phyloP scores from a whole-genome alignment of 2,113 vertebrate species.

The Barbus barbus region DNA sequence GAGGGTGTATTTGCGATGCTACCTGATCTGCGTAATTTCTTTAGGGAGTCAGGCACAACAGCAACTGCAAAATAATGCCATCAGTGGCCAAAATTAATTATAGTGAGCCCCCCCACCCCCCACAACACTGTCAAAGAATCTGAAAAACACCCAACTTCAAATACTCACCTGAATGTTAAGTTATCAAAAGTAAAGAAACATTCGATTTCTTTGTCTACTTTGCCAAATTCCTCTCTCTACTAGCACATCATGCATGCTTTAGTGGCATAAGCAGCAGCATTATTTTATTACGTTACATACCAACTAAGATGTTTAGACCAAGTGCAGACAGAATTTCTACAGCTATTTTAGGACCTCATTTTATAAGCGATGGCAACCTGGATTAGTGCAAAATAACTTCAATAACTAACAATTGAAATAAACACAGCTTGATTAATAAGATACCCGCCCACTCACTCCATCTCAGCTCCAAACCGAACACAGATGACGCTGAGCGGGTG shows the following conservation, averaged over 20 bases:
- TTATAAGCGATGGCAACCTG: neutral
- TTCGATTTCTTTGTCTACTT: neutral
- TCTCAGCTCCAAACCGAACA: conserved; percentile 1
- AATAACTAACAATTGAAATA: conserved; percentile 4
- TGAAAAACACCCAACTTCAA: neutral
- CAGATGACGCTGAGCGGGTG: conserved; percentile 3
- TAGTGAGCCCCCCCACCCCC: no score
- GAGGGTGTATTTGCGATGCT: neutral
- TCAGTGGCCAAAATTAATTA: no score
- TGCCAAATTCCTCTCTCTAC: neutral
- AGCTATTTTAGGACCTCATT: neutral
- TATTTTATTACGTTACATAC: neutral
- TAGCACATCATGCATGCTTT: neutral
- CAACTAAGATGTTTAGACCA: neutral
- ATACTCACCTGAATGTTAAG: no score
- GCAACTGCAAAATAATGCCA: no score
- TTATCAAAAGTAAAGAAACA: neutral
- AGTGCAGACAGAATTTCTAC: neutral
- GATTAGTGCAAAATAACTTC: conserved; percentile 19
- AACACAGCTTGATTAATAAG: conserved; percentile 1
- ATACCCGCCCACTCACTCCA: neutral
- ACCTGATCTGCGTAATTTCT: neutral
- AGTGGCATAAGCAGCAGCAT: neutral
- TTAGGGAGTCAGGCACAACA: neutral
- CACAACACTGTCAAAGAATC: neutral